Base-by-base conservation (phyloP, 2,888 invertebrate genomes). In the Alcis repandata region DNA sequence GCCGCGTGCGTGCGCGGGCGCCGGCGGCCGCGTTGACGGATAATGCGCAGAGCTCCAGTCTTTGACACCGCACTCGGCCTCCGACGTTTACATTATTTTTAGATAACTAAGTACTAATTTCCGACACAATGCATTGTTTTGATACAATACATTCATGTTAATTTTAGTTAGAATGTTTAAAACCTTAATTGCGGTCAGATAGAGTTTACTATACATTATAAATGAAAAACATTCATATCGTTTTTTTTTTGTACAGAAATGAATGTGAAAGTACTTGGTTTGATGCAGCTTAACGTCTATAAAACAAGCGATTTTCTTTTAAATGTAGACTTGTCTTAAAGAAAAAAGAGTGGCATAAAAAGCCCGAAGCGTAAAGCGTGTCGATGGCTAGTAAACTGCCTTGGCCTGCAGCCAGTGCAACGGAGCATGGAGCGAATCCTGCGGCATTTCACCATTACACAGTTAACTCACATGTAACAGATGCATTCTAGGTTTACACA, bases 21-120 rank as follows among this genome's bases (percentile, higher is more conserved):
- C 15, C 53, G 54, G 74, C 80, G 76, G 74, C 66, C 74, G 81
- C 82, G 91, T 81, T 87, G 91, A 91, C 84, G 79, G 90, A 91
- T 86, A 84, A 77, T 78, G 79, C 86, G 80, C 91, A 91, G 83
- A 79, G 79, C 78, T 84, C 74, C 86, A 86, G 82, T 86, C 86
- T 89, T 89, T 90, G 90, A 91, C 91, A 91, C 90, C 85, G 76
- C 78, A 76, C 78, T 78, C 79, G 82, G 82, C 86, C 82, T 82
- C 84, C 77, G 78, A 76, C 74, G 76, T 82, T 75, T 74, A 69
- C 76, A 82, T 80, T 90, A 88, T 90, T 89, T 88, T 83, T 82
- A 83, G 79, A 67, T 63, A 64, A 65, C 70, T 70, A 75, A 76
- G 71, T 67, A 69, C 76, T 73, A n/a, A n/a, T n/a, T 73, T 73